Conservation (phyloP, 1,140 invertebrate genomes). For the Drosophila burlai region DNA sequence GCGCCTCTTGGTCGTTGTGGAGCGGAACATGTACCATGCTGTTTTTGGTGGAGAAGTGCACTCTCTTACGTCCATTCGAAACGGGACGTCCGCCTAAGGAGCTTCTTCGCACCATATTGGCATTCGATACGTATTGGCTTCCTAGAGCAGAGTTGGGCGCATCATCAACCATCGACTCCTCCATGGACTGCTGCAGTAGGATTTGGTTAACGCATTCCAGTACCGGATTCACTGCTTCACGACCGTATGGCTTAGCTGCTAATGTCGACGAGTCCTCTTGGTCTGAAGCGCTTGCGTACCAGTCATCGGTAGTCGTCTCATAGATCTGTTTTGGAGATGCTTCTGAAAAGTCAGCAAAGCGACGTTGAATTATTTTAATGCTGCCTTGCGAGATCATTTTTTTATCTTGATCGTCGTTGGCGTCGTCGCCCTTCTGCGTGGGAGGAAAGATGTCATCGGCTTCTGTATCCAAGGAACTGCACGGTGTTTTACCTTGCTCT, state of each 20-base stretch:
- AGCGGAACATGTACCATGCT: constrained; percentile 82
- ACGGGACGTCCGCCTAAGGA: constrained; percentile 59
- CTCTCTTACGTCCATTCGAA: constrained; percentile 73
- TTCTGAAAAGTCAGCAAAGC: constrained; percentile 74
- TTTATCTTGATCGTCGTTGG: constrained; percentile 37
- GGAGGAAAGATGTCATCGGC: constrained; percentile 75
- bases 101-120: constrained; percentile 50
- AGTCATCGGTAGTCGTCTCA: constrained; percentile 87
- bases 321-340: constrained; percentile 82
- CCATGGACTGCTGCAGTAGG: constrained; percentile 82
- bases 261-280: constrained; percentile 86
- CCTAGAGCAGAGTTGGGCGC: constrained; percentile 39
- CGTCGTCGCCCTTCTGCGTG: constrained; percentile 58
- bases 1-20: constrained; percentile 57
- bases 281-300: constrained; percentile 88
- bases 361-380: constrained; percentile 59
- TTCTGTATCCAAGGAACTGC: constrained; percentile 30
- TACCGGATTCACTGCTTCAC: constrained; percentile 88
- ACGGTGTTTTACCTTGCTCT: constrained; percentile 42
- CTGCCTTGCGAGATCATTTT: constrained; percentile 45
- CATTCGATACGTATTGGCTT: constrained; percentile 2
- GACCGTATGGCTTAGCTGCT: constrained; percentile 79
- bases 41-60: constrained; percentile 84
- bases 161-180: constrained; percentile 59
- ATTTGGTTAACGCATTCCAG: constrained; percentile 89